phyloP scores from a whole-genome alignment of 2,113 vertebrate species.

The Rhipidura dahli region DNA sequence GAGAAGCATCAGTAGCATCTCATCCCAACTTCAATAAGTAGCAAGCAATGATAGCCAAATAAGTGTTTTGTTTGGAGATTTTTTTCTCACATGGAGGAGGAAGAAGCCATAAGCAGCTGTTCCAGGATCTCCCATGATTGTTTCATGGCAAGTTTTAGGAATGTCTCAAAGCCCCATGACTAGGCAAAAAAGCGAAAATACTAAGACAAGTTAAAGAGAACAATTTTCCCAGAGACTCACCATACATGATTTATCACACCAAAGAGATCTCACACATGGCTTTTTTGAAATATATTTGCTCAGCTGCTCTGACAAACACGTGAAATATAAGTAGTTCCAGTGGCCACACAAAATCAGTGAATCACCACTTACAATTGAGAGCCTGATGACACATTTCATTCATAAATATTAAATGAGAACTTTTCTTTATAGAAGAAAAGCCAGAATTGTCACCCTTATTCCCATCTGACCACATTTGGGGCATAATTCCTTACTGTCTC shows the following conservation, averaged over 20 bases:
- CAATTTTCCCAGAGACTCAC: constrained; percentile 1
- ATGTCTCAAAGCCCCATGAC: background rate
- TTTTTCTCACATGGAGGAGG: background rate
- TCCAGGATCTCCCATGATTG: constrained; percentile 1
- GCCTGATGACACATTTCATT: background rate
- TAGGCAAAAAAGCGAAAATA: background rate
- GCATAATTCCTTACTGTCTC: background rate
- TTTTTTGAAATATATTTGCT: background rate
- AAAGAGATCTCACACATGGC: background rate
- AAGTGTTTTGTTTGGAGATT: background rate
- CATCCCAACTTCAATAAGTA: background rate
- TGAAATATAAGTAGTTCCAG: background rate
- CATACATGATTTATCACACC: background rate
- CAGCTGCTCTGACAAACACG: background rate
- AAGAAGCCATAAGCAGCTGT: background rate
- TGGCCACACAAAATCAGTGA: background rate
- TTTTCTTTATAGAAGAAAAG: background rate
- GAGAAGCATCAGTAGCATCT: background rate
- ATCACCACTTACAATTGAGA: background rate
- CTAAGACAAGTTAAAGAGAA: background rate
- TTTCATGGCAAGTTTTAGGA: constrained; percentile 39
- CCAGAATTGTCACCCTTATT: background rate
- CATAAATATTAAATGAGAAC: background rate
- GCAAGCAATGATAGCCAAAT: background rate
- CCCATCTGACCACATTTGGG: no score